A percentile compares a stretch with the other conserved stretches of the same genome.
Evolutionary conservation across 1,140 invertebrate species (phyloP).

Genomic region (Sinonovacula constricta): DNA sequence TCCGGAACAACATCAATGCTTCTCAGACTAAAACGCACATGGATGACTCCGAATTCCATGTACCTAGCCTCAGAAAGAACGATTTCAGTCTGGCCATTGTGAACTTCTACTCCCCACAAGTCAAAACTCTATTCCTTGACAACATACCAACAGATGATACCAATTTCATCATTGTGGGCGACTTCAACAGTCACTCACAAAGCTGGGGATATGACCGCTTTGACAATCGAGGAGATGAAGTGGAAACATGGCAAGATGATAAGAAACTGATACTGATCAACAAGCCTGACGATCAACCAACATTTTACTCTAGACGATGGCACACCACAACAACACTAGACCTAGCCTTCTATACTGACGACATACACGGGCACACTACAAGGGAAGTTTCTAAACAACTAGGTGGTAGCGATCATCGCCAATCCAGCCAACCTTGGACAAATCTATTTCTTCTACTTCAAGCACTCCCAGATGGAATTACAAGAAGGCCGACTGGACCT

Average conservation of each 20-base stretch:
- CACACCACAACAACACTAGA: slow-evolving; percentile 11
- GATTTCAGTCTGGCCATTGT: too few relatives aligned
- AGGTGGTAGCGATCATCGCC: slow-evolving; percentile 22
- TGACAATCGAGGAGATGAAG: slow-evolving; percentile 24
- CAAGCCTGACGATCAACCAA: slow-evolving; percentile 1
- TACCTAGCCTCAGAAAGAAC: too few relatives aligned
- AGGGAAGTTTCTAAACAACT: neutral
- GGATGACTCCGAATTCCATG: neutral
- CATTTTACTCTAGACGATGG: too few relatives aligned
- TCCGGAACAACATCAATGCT: too few relatives aligned
- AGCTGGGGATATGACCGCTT: too few relatives aligned
- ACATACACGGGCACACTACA: slow-evolving; percentile 9
- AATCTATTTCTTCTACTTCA: neutral
- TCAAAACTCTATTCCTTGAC: too few relatives aligned
- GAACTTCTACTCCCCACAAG: too few relatives aligned
- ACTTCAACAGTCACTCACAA: too few relatives aligned
- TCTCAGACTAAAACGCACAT: too few relatives aligned
- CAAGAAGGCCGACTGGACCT: too few relatives aligned
- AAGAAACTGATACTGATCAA: slow-evolving; percentile 1
- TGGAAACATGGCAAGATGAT: slow-evolving; percentile 23
- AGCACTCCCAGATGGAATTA: too few relatives aligned
- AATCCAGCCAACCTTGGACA: slow-evolving; percentile 3
- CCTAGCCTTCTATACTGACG: slow-evolving; percentile 29
- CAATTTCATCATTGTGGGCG: slow-evolving; percentile 25
- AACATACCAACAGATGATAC: slow-evolving; percentile 16